phyloP scores from a whole-genome alignment of 2,888 invertebrate species.

The Phengaris alcon region DNA sequence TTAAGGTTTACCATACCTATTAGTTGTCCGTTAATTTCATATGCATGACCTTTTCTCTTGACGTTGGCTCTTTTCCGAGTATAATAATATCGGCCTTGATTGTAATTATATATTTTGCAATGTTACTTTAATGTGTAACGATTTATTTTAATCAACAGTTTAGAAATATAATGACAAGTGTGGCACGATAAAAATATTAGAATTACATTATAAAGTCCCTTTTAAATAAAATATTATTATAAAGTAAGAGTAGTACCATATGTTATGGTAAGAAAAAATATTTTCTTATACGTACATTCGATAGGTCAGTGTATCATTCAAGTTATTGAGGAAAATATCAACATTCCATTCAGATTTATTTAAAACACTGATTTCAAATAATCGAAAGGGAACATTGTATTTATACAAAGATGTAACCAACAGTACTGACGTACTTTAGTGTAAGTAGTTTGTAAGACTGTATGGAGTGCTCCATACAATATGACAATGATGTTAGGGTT shows the following conservation, averaged over 20 bases:
- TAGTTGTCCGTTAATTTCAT: background rate
- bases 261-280: background rate
- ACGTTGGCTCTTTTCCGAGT: background rate
- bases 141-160: background rate
- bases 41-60: background rate
- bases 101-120: background rate
- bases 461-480: conserved; percentile 38
- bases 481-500: conserved; percentile 36
- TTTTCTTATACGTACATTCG: background rate
- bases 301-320: conserved; percentile 3
- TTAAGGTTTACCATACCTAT: background rate
- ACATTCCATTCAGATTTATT: conserved; percentile 20
- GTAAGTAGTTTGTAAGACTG: conserved; percentile 37
- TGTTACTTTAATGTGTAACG: background rate
- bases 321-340: conserved; percentile 17
- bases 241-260: background rate
- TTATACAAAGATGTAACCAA: conserved; percentile 24
- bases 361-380: conserved; percentile 15
- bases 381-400: conserved; percentile 31
- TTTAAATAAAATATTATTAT: background rate
- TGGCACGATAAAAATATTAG: background rate
- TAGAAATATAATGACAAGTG: background rate
- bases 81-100: background rate
- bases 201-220: background rate
- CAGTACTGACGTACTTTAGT: conserved; percentile 35